A percentile compares a stretch with the other conserved stretches of the same genome.
phyloP scores from a whole-genome alignment of 2,888 invertebrate species.

The Lasioglossum calceatum region DNA sequence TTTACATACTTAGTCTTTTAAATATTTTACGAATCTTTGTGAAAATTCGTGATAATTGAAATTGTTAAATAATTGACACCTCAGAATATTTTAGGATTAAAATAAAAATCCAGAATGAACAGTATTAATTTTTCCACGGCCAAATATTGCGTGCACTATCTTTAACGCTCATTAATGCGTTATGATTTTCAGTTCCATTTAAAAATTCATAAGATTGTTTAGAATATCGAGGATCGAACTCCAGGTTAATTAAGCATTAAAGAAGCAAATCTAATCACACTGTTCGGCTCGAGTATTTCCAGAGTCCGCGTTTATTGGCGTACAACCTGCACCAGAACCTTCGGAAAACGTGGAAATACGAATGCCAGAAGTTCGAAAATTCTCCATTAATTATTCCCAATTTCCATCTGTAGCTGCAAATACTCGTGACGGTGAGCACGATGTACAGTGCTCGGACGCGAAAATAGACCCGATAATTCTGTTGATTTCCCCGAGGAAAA shows the following conservation, averaged over 20 bases:
- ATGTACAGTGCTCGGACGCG: not conserved
- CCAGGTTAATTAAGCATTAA: not conserved
- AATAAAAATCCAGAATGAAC: too few relatives aligned
- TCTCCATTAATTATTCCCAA: not conserved
- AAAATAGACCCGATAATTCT: slow-evolving; percentile 19
- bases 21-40: not conserved
- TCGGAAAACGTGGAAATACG: not conserved
- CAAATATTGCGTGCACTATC: too few relatives aligned
- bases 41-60: not conserved
- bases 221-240: not conserved
- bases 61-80: not conserved
- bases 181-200: too few relatives aligned
- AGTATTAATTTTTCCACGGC: too few relatives aligned
- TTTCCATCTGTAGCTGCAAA: not conserved
- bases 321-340: not conserved
- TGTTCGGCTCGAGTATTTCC: not conserved
- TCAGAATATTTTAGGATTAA: not conserved
- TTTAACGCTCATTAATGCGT: too few relatives aligned
- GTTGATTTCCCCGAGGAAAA: slow-evolving; percentile 49
- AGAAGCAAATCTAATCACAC: not conserved
- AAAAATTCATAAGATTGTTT: not conserved
- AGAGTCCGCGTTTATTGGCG: not conserved
- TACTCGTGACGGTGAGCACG: not conserved
- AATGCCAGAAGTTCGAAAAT: not conserved
- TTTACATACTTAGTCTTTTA: not conserved